phyloP scores from a whole-genome alignment of 2,113 vertebrate species.

The Sminthopsis crassicaudata region DNA sequence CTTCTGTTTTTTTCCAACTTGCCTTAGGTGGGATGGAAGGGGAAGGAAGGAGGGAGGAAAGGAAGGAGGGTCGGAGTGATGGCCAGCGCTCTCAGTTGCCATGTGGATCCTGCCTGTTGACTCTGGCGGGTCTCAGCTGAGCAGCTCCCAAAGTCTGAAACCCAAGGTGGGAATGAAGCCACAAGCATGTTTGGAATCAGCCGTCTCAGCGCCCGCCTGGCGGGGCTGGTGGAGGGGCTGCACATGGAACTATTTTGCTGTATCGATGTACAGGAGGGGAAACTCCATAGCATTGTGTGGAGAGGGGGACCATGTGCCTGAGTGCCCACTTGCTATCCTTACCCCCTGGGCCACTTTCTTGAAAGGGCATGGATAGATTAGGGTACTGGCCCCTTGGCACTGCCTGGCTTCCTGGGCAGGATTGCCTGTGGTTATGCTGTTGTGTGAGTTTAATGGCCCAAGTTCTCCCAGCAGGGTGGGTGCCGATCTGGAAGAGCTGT shows the following conservation, averaged over 20 bases:
- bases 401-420: neutral
- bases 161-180: constrained; percentile 52
- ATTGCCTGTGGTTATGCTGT: neutral
- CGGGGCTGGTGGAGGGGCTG: constrained; percentile 50
- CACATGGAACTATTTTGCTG: constrained; percentile 81
- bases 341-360: neutral
- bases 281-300: neutral
- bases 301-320: neutral
- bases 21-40: neutral
- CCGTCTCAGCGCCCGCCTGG: constrained; percentile 71
- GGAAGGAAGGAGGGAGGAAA: no score
- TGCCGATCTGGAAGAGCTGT: neutral
- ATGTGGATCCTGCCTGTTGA: neutral
- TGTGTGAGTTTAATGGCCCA: neutral
- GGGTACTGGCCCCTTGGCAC: neutral
- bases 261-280: constrained; percentile 77
- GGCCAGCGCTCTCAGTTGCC: neutral
- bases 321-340: neutral
- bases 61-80: neutral
- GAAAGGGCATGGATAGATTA: neutral
- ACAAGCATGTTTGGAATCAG: constrained; percentile 56
- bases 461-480: neutral
- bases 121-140: neutral
- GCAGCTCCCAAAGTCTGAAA: constrained; percentile 27
- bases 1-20: neutral